These are phyloP conservation scores for Pseudocheirus occidentalis DNA, from an alignment of 2,797 vertebrate genomes.

Conservation along the genomic window DNA sequence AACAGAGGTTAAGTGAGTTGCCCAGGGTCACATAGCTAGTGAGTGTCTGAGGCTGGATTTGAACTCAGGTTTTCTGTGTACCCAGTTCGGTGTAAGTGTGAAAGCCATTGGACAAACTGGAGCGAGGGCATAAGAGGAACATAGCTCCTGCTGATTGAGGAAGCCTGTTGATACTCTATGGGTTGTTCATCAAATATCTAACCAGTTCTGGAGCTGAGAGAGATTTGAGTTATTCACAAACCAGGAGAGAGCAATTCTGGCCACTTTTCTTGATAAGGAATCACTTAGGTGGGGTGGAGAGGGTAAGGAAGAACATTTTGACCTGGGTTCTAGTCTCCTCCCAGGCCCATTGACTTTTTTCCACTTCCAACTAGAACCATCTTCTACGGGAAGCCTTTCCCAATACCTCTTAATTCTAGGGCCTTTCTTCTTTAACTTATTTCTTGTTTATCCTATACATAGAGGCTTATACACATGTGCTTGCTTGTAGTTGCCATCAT, in stretches of 20 bases:
- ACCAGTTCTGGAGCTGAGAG: neutral
- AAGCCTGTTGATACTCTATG: neutral
- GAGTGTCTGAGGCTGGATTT: neutral
- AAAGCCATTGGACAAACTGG: neutral
- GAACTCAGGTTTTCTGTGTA: neutral
- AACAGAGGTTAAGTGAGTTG: neutral
- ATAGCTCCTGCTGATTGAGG: neutral
- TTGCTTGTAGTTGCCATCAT: neutral
- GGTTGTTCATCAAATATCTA: neutral
- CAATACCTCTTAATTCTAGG: neutral
- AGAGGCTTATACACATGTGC: neutral
- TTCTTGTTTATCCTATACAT: neutral
- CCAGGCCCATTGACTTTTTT: neutral
- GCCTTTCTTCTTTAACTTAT: neutral
- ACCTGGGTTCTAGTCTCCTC: neutral
- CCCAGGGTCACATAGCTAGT: neutral
- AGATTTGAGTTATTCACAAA: neutral
- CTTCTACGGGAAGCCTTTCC: neutral
- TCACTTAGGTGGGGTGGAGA: too few species aligned
- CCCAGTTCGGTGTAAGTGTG: neutral
- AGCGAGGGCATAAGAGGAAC: neutral
- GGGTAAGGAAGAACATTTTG: neutral
- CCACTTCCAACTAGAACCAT: neutral
- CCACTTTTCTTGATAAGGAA: neutral
- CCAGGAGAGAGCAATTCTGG: neutral